Conservation (phyloP, 2,113 vertebrate genomes). For the Chaetodon trifascialis region DNA sequence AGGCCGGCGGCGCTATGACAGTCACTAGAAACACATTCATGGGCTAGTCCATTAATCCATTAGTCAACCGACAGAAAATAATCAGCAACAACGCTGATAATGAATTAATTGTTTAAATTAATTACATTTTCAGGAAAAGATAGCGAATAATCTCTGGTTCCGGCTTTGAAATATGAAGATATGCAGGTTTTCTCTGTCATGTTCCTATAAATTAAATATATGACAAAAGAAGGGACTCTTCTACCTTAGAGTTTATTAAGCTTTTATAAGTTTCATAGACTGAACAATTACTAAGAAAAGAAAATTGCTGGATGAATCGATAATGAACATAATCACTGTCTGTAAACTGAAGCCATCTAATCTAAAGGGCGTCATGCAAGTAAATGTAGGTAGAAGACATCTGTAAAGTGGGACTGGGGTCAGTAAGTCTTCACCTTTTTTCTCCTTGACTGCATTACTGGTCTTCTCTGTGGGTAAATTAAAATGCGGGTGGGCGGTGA, state of each 20-base stretch:
- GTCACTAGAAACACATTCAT: not conserved
- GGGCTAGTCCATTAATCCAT: too few species aligned
- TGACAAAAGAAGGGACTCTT: not conserved
- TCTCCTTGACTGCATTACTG: too few species aligned
- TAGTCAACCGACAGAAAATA: too few species aligned
- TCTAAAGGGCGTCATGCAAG: not conserved
- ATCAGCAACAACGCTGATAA: too few species aligned
- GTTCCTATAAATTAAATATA: not conserved
- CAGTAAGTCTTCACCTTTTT: too few species aligned
- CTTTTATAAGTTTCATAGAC: not conserved
- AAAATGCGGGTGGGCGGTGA: conserved; percentile 1
- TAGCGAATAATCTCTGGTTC: too few species aligned
- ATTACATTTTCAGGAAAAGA: too few species aligned
- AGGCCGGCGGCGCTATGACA: not conserved
- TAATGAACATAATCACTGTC: not conserved
- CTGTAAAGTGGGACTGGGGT: not conserved
- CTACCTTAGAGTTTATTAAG: not conserved
- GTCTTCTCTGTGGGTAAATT: not conserved
- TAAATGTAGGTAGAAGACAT: not conserved
- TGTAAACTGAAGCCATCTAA: too few species aligned
- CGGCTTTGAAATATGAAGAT: too few species aligned
- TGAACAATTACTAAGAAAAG: not conserved
- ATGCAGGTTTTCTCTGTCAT: too few species aligned
- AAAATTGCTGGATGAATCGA: not conserved
- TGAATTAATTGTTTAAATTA: too few species aligned